Evolutionary conservation across 2,888 invertebrate genomes (phyloP), one percentile per base, ranked within the genome.

Genomic region (Plebejus anna): DNA sequence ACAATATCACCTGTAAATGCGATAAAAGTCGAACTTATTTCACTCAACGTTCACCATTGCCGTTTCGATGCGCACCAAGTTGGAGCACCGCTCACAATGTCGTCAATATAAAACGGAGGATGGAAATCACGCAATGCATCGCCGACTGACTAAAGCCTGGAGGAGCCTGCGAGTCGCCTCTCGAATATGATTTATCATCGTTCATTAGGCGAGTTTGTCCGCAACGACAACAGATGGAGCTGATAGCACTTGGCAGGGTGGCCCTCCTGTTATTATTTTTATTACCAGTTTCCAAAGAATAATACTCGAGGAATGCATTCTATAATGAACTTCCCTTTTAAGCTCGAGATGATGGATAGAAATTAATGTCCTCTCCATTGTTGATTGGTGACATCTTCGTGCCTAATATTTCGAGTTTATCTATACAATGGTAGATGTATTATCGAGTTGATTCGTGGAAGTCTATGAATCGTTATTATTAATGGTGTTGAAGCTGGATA

Each of bases 161-260:
- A 86, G 84, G 84, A 83, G 86, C 87, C 85, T 84, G 84, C 87
- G 86, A 90, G 91, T 90, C 89, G 90, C 90, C 91, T 92, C 92
- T 94, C 93, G 93, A 94, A 93, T 94, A 94, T 94, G 94, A 94
- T 94, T 94, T 93, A 94, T 94, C 93, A 94, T 94, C 93, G 93
- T 94, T 94, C 93, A 94, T 94, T 94, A 94, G 92, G 91, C 89
- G 93, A 94, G 93, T 94, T 94, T 94, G 93, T 94, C 93, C 93
- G 92, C 91, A 90, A 87, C 93, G 93, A 93, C 93, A 94, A 94
- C 93, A 94, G 93, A 94, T 94, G 93, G 93, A 90, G 93, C 93
- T 92, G 94, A 94, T 94, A 94, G 90, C 92, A 93, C 93, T 93
- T 93, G 92, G 92, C 94, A 93, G 94, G 94, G 94, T 94, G 94